Evolutionary conservation across 1,140 invertebrate genomes (phyloP), one percentile per base, ranked within the genome.

Genomic region (Rhopalosiphum padi): DNA sequence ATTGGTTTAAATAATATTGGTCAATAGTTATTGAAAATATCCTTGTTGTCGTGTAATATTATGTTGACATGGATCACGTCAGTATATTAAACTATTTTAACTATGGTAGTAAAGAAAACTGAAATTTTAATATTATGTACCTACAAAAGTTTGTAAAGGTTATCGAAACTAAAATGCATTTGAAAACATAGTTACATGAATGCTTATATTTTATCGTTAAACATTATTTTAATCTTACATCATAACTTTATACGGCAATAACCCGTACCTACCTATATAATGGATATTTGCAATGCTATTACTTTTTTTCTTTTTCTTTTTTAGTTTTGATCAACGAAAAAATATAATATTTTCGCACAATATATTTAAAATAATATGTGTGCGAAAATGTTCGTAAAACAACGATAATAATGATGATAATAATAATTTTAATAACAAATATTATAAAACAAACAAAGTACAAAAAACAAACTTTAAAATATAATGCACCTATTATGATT

Each of bases 201-300:
- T 30, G 41, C 83, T 86, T 86, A 43, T 86, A 41, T 86, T 86
- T 86, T 86, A 86, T 86, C 83, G 83, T 86, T 43, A 22, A 43
- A 46, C 83, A 86, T 86, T 86, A 43, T 86, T 43, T 43, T 86
- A 86, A 86, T 86, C 35, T 86, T 25, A 43, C 25, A 43, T 86
- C 83, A 23, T 43, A 86, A 86, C 23, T 86, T 86, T 86, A 86
- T 86, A 86, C 25, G 83, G 41, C 9, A 86, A 86, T 86, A 86
- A 86, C 41, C 60, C n/a, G 60, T 77, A 77, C 30, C 60, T n/a
- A 77, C 60, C 35, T 86, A 86, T 41, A 43, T 43, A 86, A 86
- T 86, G 83, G 83, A 86, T 86, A 86, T 86, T 83, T 41, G 82
- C 21, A 41, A 83, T 23, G 35, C 41, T 83, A 83, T 86, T 43